These are phyloP conservation scores for Cebus imitator DNA, from an alignment of 2,113 vertebrate species.

Conservation along the genomic window DNA sequence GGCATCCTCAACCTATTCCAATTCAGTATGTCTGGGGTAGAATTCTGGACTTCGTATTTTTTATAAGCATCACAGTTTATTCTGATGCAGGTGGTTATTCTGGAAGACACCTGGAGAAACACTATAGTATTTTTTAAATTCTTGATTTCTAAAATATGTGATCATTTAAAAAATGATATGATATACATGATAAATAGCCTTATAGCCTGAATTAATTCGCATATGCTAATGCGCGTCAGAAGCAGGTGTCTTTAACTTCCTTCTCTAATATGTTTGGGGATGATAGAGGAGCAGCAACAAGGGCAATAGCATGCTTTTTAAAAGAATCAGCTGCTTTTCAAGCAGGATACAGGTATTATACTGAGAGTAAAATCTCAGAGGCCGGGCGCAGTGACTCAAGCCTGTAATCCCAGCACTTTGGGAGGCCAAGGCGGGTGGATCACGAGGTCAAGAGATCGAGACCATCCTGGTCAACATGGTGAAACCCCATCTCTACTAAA, in stretches of 20 bases:
- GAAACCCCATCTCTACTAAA: no score
- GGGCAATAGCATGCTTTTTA: not conserved
- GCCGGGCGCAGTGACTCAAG: no score
- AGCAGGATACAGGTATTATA: not conserved
- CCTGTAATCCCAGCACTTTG: no score
- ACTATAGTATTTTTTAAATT: not conserved
- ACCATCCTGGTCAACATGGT: no score
- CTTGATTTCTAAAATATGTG: not conserved
- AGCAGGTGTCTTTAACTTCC: not conserved
- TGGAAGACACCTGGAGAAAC: not conserved
- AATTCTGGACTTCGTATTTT: not conserved
- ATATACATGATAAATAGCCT: not conserved
- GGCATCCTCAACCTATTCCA: not conserved
- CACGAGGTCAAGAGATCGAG: no score
- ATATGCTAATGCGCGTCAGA: not conserved
- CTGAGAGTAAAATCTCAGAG: not conserved
- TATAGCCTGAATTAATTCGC: not conserved
- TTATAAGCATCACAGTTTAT: not conserved
- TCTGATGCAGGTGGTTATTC: not conserved
- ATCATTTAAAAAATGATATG: not conserved
- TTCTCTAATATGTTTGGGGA: not conserved
- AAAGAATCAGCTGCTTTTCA: not conserved
- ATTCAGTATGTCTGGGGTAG: not conserved
- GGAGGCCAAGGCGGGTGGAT: no score
- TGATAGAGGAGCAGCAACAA: not conserved